A percentile compares a stretch with the other conserved stretches of the same genome.
Conservation (phyloP, 92 coral and sea anemone species). For the Palythoa grandis region DNA sequence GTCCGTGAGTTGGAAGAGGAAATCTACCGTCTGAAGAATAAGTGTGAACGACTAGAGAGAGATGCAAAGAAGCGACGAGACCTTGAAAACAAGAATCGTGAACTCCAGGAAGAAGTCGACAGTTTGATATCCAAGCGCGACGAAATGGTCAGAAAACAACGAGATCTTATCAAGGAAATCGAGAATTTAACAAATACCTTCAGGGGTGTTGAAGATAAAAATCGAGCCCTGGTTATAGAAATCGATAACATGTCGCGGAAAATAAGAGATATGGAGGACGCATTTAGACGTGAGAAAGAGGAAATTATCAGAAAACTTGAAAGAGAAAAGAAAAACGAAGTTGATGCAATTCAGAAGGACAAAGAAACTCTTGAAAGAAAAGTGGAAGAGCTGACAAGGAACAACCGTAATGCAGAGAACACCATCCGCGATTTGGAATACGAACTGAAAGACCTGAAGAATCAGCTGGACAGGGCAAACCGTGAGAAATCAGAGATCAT, state of each 20-base stretch:
- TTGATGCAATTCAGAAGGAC: slow-evolving; percentile 63
- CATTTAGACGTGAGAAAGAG: slow-evolving; percentile 74
- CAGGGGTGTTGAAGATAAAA: slow-evolving; percentile 64
- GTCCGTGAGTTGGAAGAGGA: slow-evolving; percentile 58
- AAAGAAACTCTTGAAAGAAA: slow-evolving; percentile 64
- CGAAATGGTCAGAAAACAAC: slow-evolving; percentile 71
- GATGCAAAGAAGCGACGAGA: slow-evolving; percentile 68
- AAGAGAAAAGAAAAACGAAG: slow-evolving; percentile 68
- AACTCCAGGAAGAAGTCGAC: slow-evolving; percentile 69
- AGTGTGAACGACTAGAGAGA: slow-evolving; percentile 59
- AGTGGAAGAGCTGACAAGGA: slow-evolving; percentile 59
- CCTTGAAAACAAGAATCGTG: slow-evolving; percentile 68
- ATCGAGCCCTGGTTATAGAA: slow-evolving; percentile 66
- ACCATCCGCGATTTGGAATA: slow-evolving; percentile 61
- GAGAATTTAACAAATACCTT: slow-evolving; percentile 66
- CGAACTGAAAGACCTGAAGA: slow-evolving; percentile 45
- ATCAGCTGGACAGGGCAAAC: slow-evolving; percentile 24
- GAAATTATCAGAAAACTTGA: slow-evolving; percentile 68
- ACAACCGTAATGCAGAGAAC: slow-evolving; percentile 61
- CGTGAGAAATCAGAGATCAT: slow-evolving; percentile 26
- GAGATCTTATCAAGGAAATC: slow-evolving; percentile 67
- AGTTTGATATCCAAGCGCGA: slow-evolving; percentile 66
- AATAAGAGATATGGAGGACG: slow-evolving; percentile 83
- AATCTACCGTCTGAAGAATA: slow-evolving; percentile 60
- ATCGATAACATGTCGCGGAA: slow-evolving; percentile 68